These are phyloP conservation scores for Cepaea hortensis DNA, from an alignment of 2,888 invertebrate genomes.

Conservation along the genomic window DNA sequence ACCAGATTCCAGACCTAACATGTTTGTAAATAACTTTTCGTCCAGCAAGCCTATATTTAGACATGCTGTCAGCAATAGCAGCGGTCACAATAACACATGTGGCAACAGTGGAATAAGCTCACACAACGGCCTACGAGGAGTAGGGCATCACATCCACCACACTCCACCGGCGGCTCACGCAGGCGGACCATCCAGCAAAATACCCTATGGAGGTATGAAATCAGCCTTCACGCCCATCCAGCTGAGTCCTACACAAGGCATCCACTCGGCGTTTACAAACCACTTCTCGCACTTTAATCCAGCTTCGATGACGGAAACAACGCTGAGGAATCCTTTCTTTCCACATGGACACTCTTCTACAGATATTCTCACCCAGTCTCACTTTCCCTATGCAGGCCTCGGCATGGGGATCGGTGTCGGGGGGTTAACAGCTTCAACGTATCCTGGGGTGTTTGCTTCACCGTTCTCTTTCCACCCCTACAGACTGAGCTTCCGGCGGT, in stretches of 20 bases:
- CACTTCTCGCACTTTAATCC: constrained; percentile 38
- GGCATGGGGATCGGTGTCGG: constrained; percentile 54
- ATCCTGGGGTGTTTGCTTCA: constrained; percentile 59
- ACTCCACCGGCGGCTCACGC: constrained; percentile 40
- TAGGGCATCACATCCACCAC: constrained; percentile 39
- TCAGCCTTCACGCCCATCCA: constrained; percentile 76
- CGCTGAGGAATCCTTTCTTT: constrained; percentile 36
- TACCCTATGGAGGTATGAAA: constrained; percentile 56
- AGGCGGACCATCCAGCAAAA: constrained; percentile 29
- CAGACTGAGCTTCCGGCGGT: constrained; percentile 54
- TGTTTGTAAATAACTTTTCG: constrained; percentile 27
- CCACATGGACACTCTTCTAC: constrained; percentile 41
- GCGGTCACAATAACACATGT: constrained; percentile 24
- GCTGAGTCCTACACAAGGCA: constrained; percentile 53
- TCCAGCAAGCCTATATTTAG: constrained; percentile 13
- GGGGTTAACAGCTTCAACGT: constrained; percentile 53
- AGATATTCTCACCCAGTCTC: constrained; percentile 54
- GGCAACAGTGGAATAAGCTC: background rate
- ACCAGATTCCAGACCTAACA: constrained; percentile 20
- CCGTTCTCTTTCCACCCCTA: constrained; percentile 66
- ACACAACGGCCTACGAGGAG: constrained; percentile 21
- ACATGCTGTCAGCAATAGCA: constrained; percentile 11
- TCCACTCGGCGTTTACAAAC: constrained; percentile 70
- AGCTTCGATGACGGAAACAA: constrained; percentile 29
- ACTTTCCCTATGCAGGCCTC: constrained; percentile 54